Base-by-base conservation (phyloP, 2,797 vertebrate genomes). In the Naso thynnoides region DNA sequence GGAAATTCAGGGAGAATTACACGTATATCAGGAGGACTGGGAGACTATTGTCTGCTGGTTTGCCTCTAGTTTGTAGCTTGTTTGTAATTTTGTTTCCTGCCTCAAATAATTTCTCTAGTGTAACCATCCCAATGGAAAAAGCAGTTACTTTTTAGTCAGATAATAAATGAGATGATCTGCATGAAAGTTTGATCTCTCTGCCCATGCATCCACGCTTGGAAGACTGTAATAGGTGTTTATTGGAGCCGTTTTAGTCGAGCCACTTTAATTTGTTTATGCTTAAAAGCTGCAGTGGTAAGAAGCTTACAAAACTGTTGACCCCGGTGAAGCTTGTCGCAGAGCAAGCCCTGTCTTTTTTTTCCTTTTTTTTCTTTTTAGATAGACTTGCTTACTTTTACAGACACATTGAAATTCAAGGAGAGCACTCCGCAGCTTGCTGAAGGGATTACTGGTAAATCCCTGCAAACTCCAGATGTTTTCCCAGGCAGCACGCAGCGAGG, bases 391-490 rank as follows among this genome's bases (percentile, higher is more conserved):
- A 82, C 79, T 87, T 33, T 82, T 86, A 79, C 81, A 89, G 82
- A 78, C 82, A 71, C 90, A 87, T 91, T 92, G 82, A 86, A 88
- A 92, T 91, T 91, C 91, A 81, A 62, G 82, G 69, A 73, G 77
- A 81, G 84, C 50, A 66, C 74, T 80, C 71, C 68, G 59, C 81
- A 85, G 88, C 89, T 91, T 88, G 90, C 89, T 57, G 68, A 88
- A 68, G 90, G 88, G 90, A 92, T 93, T 93, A 92, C 86, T 62
- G 83, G 69, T 86, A 93, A 93, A 92, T 92, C 89, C 88, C 86
- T 78, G 75, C 80, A 85, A 91, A 88, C 84, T 93, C 90, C 92
- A 92, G 91, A 94, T 94, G 92, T 92, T 93, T 91, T 90, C 86
- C 81, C 86, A 91, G 90, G 82, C 89, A 83, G 86, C 80, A 53